phyloP scores from a whole-genome alignment of 1,140 invertebrate species.

The Drepana arcuata region DNA sequence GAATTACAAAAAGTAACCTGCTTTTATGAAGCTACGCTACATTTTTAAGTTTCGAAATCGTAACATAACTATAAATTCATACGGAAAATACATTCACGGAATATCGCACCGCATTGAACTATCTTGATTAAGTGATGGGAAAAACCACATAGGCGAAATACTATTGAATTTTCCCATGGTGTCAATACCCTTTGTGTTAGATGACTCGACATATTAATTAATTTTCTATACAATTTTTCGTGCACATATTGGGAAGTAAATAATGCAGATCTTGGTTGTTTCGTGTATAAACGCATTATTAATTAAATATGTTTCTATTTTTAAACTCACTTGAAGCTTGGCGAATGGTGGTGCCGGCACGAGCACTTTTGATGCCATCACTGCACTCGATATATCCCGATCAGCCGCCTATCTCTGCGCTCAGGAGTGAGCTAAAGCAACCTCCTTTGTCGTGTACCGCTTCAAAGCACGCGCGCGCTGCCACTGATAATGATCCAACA shows the following conservation, averaged over 20 bases:
- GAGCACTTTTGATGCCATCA: constrained; percentile 62
- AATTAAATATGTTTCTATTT: too few species aligned
- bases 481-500: constrained; percentile 42
- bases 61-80: too few species aligned
- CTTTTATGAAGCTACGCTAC: too few species aligned
- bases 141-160: constrained; percentile 19
- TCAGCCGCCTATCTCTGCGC: too few species aligned
- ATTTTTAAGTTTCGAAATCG: too few species aligned
- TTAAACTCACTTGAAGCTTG: constrained; percentile 47
- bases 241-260: too few species aligned
- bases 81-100: too few species aligned
- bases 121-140: constrained; percentile 8
- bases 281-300: too few species aligned
- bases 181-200: constrained; percentile 18
- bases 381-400: constrained; percentile 16
- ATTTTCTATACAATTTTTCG: not conserved
- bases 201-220: constrained; percentile 5
- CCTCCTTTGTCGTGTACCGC: constrained; percentile 36
- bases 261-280: too few species aligned
- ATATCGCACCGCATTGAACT: too few species aligned
- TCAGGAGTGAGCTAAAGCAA: too few species aligned
- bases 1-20: too few species aligned
- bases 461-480: constrained; percentile 39
- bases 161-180: constrained; percentile 21
- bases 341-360: constrained; percentile 52